Conservation (phyloP, 2,888 invertebrate species). For the Diloba caeruleocephala region DNA sequence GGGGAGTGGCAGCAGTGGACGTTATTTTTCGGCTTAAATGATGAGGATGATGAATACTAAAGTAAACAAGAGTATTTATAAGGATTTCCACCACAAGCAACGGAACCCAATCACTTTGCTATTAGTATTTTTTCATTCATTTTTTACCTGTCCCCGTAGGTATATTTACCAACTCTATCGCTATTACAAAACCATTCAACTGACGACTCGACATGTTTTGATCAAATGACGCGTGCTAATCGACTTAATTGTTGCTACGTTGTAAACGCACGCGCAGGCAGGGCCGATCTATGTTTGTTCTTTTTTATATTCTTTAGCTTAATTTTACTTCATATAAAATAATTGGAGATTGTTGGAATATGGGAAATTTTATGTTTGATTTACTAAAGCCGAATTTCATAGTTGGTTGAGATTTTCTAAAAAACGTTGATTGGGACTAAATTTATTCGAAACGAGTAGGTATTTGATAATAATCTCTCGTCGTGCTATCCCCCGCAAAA, state of each 20-base stretch:
- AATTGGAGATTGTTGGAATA: conserved; percentile 27
- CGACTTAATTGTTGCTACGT: conserved; percentile 80
- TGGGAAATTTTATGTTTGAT: background rate
- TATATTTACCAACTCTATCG: conserved; percentile 57
- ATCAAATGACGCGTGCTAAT: conserved; percentile 85
- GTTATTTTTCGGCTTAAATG: too few species aligned
- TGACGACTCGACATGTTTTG: conserved; percentile 80
- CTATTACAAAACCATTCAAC: conserved; percentile 66
- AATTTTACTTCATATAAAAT: conserved; percentile 28
- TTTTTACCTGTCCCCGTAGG: conserved; percentile 53
- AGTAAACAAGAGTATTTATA: background rate
- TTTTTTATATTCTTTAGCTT: too few species aligned
- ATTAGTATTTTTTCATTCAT: conserved; percentile 52
- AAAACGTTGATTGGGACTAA: too few species aligned
- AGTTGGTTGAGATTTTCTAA: background rate
- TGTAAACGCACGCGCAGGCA: conserved; percentile 64
- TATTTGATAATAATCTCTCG: too few species aligned
- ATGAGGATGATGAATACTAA: too few species aligned
- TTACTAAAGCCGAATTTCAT: background rate
- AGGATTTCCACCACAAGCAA: background rate
- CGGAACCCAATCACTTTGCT: conserved; percentile 23
- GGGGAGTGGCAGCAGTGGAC: too few species aligned
- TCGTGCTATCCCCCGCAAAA: too few species aligned
- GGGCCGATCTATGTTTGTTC: conserved; percentile 46
- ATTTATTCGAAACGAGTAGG: too few species aligned